Base-by-base conservation (phyloP, 2,888 invertebrate genomes). In the Drosophila pseudotalamancana region DNA sequence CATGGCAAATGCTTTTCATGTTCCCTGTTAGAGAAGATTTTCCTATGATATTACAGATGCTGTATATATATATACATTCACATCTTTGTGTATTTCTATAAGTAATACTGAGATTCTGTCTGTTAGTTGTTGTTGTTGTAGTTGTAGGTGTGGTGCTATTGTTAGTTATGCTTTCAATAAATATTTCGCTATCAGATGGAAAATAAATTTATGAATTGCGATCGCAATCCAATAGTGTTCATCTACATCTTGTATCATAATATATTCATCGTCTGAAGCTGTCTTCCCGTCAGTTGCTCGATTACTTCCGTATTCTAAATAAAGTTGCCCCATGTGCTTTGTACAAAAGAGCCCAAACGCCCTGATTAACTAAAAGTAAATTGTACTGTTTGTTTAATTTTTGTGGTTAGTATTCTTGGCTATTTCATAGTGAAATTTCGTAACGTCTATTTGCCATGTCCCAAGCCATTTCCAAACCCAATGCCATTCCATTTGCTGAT, bases 81-180 rank as follows among this genome's bases (percentile, higher is more conserved):
- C 39, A 48, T 42, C 49, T 11, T 39, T 29, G 29, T 64, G 37
- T 64, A 34, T 45, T 35, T 80, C 62, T 54, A 51, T 80, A 70
- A 74, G 61, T 83, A 83, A 83, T 83, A 83, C 83, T 83, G 83
- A 83, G 83, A 83, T 83, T 83, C 83, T 79, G 74, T 69, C 77
- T 63, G 70, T 72, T 84, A 70, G 83, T 71, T 71, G 78, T 43
- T n/a, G n/a, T n/a, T n/a, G n/a, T n/a, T n/a, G n/a, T n/a, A n/a
- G n/a, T n/a, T n/a, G n/a, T n/a, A n/a, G n/a, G n/a, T n/a, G n/a
- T 81, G 29, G 35, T 29, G 45, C 61, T 60, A 45, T 55, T 55
- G 56, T 31, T 35, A 29, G 12, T 12, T 35, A n/a, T 37, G 11
- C 11, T n/a, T n/a, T n/a, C n/a, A n/a, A n/a, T 21, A 21, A 21